Evolutionary conservation across 2,113 vertebrate genomes (phyloP).

Genomic region (Ctenomys sociabilis): DNA sequence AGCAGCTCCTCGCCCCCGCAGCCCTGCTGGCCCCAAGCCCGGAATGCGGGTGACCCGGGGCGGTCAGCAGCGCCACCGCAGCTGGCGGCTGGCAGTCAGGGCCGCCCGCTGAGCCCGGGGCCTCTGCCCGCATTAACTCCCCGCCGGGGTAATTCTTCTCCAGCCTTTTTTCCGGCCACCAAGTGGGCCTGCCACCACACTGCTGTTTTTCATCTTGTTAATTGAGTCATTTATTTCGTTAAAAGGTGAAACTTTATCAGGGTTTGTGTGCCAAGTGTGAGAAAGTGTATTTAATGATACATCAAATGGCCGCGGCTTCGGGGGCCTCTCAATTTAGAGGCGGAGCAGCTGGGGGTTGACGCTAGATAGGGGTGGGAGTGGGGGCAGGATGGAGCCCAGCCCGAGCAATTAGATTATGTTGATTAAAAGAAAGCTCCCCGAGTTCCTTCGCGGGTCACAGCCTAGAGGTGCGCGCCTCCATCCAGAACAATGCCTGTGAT

Average conservation of each 20-base stretch:
- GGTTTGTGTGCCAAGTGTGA: constrained; percentile 85
- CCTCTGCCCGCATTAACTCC: constrained; percentile 89
- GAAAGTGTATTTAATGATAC: constrained; percentile 88
- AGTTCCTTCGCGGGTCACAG: constrained; percentile 64
- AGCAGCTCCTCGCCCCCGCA: neutral
- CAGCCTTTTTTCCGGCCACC: constrained; percentile 86
- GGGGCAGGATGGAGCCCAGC: neutral
- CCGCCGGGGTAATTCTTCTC: constrained; percentile 92
- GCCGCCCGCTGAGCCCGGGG: constrained; percentile 86
- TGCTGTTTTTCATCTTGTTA: constrained; percentile 91
- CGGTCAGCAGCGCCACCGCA: constrained; percentile 54
- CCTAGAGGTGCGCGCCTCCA: neutral
- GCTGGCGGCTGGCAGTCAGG: constrained; percentile 88
- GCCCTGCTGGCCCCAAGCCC: neutral
- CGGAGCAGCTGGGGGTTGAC: neutral
- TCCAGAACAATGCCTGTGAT: accelerated
- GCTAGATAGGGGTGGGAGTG: constrained; percentile 41
- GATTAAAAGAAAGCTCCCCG: constrained; percentile 71
- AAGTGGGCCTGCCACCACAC: constrained; percentile 88
- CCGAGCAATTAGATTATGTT: constrained; percentile 69
- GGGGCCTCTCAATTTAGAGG: constrained; percentile 72
- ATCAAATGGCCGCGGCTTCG: constrained; percentile 82
- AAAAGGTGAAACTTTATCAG: constrained; percentile 91
- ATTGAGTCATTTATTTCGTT: constrained; percentile 94
- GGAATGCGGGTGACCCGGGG: neutral